Evolutionary conservation across 2,888 invertebrate species (phyloP), one percentile per base, ranked within the genome.

Genomic region (Cephalotes varians): DNA sequence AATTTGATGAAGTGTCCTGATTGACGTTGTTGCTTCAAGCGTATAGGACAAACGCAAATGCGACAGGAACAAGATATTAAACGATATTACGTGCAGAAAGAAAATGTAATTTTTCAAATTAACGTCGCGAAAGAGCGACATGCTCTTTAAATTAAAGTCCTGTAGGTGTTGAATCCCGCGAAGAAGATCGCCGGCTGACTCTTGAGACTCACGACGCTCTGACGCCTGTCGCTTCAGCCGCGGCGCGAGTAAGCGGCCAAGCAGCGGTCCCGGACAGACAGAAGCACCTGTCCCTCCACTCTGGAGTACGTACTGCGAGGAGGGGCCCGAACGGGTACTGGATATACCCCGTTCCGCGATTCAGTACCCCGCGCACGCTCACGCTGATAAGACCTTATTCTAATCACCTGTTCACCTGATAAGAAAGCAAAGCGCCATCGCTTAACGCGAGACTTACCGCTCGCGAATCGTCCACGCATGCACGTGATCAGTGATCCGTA

Each of bases 361-460:
- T 92, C 93, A 93, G 93, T 93, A 92, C 91, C 91, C 91, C 91
- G 92, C 90, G 91, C 89, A 92, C 93, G 90, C 88, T 93, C 93
- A 91, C 89, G 90, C 91, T 92, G 93, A 93, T 93, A 93, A 93
- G 90, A 93, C 91, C 91, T 89, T 86, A 88, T 89, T 89, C 88
- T 91, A 92, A 93, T 92, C 90, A 92, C 49, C 37, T 56, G 54
- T 4, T 25, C 12, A 21, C 15, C 49, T 79, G 67, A 80, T 76
- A 62, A 18, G 10, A 18, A 18, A n/a, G 67, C 62, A 10, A 37
- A n/a, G n/a, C 72, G 40, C 65, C 44, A 18, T 18, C 37, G 47
- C 18, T 34, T 62, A 62, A 40, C 51, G 6, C 31, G 28, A 3
- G 15, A 54, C 31, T n/a, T 15, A 4, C 15, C 37, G 37, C 25